A percentile compares a stretch with the other conserved stretches of the same genome.
Conservation (phyloP, 1,140 invertebrate genomes). For the Eubasilissa regina region DNA sequence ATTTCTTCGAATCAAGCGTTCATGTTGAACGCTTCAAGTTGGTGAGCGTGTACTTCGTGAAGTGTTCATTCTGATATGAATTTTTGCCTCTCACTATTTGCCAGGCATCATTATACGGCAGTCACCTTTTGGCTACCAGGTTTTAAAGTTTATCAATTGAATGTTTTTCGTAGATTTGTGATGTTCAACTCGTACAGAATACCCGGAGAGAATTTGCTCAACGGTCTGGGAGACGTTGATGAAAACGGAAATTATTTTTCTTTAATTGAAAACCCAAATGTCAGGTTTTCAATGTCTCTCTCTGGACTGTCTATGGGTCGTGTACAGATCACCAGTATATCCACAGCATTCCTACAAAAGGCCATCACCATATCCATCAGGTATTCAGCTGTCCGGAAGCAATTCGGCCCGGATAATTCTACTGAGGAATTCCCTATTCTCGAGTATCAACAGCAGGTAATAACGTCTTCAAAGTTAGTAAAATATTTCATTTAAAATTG, state of each 20-base stretch:
- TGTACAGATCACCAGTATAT: conserved; percentile 70
- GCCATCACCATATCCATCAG: conserved; percentile 84
- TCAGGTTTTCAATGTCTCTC: conserved; percentile 85
- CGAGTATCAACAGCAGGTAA: conserved; percentile 86
- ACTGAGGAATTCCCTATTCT: conserved; percentile 82
- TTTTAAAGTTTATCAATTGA: not conserved
- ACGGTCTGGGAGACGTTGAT: conserved; percentile 90
- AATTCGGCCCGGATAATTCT: conserved; percentile 79
- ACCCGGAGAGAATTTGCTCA: conserved; percentile 84
- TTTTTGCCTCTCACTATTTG: too few relatives aligned
- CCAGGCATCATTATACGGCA: too few relatives aligned
- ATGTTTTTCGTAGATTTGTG: conserved; percentile 75
- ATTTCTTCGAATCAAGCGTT: too few relatives aligned
- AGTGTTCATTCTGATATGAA: too few relatives aligned
- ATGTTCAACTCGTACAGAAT: conserved; percentile 90
- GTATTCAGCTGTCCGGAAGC: conserved; percentile 85
- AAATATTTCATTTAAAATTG: too few relatives aligned
- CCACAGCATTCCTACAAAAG: conserved; percentile 77
- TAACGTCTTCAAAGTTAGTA: too few relatives aligned
- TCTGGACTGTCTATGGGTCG: conserved; percentile 83
- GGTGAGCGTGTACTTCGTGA: too few relatives aligned
- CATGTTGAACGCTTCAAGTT: too few relatives aligned
- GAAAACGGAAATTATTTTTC: conserved; percentile 86
- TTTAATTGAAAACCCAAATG: conserved; percentile 82
- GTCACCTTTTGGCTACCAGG: too few relatives aligned